These are phyloP conservation scores for Phalangium opilio DNA, from an alignment of 2,888 invertebrate species.

Conservation along the genomic window DNA sequence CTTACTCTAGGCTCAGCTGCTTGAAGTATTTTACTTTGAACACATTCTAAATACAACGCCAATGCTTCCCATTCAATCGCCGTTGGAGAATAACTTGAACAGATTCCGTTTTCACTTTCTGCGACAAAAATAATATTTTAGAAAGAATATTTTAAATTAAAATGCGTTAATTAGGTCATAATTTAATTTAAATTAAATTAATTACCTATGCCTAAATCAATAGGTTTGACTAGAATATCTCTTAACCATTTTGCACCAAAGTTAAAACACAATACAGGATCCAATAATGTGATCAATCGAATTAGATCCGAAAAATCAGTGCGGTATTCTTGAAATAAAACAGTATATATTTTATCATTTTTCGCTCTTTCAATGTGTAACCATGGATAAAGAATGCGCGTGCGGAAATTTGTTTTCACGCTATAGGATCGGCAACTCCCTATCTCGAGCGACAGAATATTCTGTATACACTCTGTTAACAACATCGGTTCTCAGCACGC, in stretches of 20 bases:
- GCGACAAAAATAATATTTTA: neutral
- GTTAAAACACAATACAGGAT: slow-evolving; percentile 64
- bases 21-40: slow-evolving; percentile 54
- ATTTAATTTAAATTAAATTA: no score
- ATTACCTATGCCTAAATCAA: slow-evolving; percentile 25
- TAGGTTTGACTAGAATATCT: slow-evolving; percentile 41
- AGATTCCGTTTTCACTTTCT: slow-evolving; percentile 31
- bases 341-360: no score
- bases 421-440: no score
- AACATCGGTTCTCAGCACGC: no score
- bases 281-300: slow-evolving; percentile 60
- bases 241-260: slow-evolving; percentile 71
- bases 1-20: slow-evolving; percentile 38
- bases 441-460: no score
- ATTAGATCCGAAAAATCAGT: slow-evolving; percentile 61
- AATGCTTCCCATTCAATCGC: slow-evolving; percentile 44
- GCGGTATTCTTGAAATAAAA: slow-evolving; percentile 45
- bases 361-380: no score
- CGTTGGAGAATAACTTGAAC: slow-evolving; percentile 35
- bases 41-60: slow-evolving; percentile 49
- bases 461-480: no score
- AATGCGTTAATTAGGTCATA: neutral
- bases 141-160: neutral
- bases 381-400: no score
- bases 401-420: no score